A percentile compares a stretch with the other conserved stretches of the same genome.
These are phyloP conservation scores for Dinocampus coccinellae DNA, from an alignment of 2,888 invertebrate genomes.

Conservation along the genomic window DNA sequence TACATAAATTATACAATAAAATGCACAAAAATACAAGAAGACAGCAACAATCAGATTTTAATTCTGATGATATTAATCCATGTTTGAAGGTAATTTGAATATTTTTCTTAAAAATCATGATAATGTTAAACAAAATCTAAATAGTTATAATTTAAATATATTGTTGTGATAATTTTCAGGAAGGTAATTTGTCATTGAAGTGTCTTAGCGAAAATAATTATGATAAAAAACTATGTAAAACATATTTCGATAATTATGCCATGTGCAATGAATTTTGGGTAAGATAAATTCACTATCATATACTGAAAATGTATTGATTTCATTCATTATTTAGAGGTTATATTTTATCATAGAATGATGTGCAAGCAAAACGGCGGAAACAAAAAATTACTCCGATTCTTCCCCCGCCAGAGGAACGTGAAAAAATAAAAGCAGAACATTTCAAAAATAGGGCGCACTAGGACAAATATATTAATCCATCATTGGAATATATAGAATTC, in stretches of 20 bases:
- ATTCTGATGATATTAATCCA: constrained; percentile 64
- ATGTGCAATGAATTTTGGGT: constrained; percentile 89
- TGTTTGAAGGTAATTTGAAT: constrained; percentile 64
- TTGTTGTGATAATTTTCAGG: constrained; percentile 72
- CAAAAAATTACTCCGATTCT: constrained; percentile 78
- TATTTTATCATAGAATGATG: constrained; percentile 71
- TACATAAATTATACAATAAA: constrained; percentile 9
- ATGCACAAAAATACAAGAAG: neutral
- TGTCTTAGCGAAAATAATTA: constrained; percentile 80
- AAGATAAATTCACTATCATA: constrained; percentile 42
- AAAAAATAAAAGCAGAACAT: constrained; percentile 76
- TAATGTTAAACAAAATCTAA: neutral
- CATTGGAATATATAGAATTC: constrained; percentile 27
- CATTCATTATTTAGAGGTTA: neutral
- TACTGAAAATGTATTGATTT: neutral
- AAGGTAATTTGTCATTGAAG: constrained; percentile 78
- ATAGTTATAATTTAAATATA: too few species aligned
- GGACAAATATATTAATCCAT: constrained; percentile 11
- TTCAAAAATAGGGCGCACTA: constrained; percentile 57
- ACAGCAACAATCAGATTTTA: neutral
- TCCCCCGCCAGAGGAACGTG: constrained; percentile 80
- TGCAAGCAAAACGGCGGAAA: constrained; percentile 73
- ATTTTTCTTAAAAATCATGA: too few species aligned
- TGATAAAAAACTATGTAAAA: constrained; percentile 76
- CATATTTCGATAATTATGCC: constrained; percentile 82